Base-by-base conservation (phyloP, 2,797 vertebrate species). In the Platalea minor region DNA sequence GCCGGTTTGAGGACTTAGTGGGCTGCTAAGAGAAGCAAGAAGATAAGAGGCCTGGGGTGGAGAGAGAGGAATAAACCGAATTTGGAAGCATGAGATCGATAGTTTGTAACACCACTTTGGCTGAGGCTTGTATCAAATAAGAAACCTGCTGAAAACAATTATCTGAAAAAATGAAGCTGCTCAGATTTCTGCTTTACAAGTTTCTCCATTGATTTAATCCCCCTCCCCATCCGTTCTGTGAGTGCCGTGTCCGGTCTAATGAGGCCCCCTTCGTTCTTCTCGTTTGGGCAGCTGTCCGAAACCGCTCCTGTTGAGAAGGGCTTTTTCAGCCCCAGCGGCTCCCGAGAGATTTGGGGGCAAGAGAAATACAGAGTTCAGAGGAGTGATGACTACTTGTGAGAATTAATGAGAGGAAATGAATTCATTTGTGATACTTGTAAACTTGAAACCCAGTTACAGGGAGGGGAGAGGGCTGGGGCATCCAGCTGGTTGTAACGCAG, bases 81-180 rank as follows among this genome's bases (percentile, higher is more conserved):
- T 53, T 74, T 91, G 46, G 80, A 94, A 88, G 65, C 95, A 76
- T 76, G 86, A 97, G 91, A 84, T 84, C 84, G 88, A 6, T 67
- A 72, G 53, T 59, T 82, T 86, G 75, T 85, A 87, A 43, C 80
- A 74, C 63, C 13, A 11, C 83, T 93, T 96, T 80, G 95, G 56
- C 79, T 54, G 48, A 86, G 61, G 77, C 75, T 91, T 97, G 69
- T 87, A 89, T 91, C 1, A 0, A 91, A 41, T 86, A 89, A 94
- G 75, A 91, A 94, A 86, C 82, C 91, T 93, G 84, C 84, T 97
- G 97, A 96, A 96, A 95, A 85, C 54, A 96, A 93, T 93, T 96
- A 91, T 68, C 86, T 76, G 92, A 54, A 89, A 96, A 96, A 95
- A 67, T 74, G 59, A 87, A 96, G 86, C 90, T 89, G 77, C 79